Evolutionary conservation across 2,888 invertebrate genomes (phyloP).

Genomic region (Parascotia fuliginaria): DNA sequence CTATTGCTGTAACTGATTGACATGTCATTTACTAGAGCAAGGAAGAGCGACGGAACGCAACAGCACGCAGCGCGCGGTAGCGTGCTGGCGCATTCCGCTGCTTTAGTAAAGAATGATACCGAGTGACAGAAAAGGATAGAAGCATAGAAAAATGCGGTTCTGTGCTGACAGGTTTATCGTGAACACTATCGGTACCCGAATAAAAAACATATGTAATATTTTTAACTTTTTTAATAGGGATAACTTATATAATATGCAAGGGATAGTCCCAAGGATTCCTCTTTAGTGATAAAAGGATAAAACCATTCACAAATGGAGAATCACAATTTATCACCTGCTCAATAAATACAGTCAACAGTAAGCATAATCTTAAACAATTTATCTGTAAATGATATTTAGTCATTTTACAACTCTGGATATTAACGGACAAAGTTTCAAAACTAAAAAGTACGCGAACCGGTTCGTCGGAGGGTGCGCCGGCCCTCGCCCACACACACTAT

Average conservation of each 20-base stretch:
- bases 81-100: too few relatives aligned
- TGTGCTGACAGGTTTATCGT: background rate
- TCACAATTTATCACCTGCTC: conserved; percentile 83
- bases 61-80: too few relatives aligned
- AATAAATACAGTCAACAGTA: conserved; percentile 86
- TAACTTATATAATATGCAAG: conserved; percentile 86
- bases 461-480: conserved; percentile 40
- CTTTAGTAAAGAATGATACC: too few relatives aligned
- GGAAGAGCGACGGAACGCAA: too few relatives aligned
- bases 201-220: conserved; percentile 58
- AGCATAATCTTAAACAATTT: conserved; percentile 85
- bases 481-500: conserved; percentile 42
- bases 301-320: conserved; percentile 79
- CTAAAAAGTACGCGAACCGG: conserved; percentile 59
- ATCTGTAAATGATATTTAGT: conserved; percentile 82
- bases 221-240: conserved; percentile 85
- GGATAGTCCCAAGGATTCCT: conserved; percentile 81
- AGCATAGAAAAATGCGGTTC: too few relatives aligned
- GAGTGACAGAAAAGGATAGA: too few relatives aligned
- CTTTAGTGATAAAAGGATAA: conserved; percentile 82
- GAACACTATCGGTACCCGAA: conserved; percentile 24
- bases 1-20: too few relatives aligned
- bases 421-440: conserved; percentile 70
- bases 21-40: too few relatives aligned
- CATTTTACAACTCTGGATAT: conserved; percentile 76